A percentile compares a stretch with the other conserved stretches of the same genome.
phyloP scores from a whole-genome alignment of 2,797 vertebrate species.

The Dicrostonyx torquatus region DNA sequence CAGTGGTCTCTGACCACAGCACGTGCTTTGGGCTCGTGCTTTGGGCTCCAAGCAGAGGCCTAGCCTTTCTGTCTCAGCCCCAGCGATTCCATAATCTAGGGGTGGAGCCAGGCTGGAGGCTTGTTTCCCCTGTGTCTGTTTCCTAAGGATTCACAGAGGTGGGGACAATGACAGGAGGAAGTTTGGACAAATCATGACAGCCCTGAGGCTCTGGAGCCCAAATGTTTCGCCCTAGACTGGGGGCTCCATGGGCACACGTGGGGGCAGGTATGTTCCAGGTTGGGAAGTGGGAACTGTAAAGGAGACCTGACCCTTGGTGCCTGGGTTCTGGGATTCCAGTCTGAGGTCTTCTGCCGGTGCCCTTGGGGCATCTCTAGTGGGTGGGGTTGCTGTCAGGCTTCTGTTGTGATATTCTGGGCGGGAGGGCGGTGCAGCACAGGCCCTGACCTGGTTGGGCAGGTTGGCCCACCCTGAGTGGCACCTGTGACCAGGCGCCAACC shows the following conservation, averaged over 20 bases:
- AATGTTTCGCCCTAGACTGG: neutral
- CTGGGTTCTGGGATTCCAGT: slow-evolving; percentile 18
- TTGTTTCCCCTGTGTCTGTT: neutral
- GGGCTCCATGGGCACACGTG: neutral
- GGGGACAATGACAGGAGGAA: slow-evolving; percentile 1
- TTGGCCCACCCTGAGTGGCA: slow-evolving; percentile 81
- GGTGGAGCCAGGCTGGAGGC: neutral
- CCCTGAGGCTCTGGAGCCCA: neutral
- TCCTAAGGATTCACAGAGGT: slow-evolving; percentile 38
- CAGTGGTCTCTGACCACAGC: neutral
- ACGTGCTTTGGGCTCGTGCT: neutral
- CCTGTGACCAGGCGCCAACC: slow-evolving; percentile 80
- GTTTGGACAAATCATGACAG: slow-evolving; percentile 4
- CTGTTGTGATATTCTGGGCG: slow-evolving; percentile 69
- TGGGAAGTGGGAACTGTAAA: neutral
- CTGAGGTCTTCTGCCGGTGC: slow-evolving; percentile 65
- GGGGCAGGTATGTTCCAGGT: neutral
- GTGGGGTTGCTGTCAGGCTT: slow-evolving; percentile 75
- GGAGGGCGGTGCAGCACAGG: slow-evolving; percentile 74
- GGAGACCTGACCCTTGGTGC: neutral
- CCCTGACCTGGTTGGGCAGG: slow-evolving; percentile 83
- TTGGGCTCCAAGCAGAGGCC: neutral
- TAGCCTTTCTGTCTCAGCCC: neutral
- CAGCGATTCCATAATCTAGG: neutral
- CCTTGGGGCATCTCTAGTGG: slow-evolving; percentile 70